phyloP scores from a whole-genome alignment of 2,888 invertebrate genomes.

The Colostygia pectinataria region DNA sequence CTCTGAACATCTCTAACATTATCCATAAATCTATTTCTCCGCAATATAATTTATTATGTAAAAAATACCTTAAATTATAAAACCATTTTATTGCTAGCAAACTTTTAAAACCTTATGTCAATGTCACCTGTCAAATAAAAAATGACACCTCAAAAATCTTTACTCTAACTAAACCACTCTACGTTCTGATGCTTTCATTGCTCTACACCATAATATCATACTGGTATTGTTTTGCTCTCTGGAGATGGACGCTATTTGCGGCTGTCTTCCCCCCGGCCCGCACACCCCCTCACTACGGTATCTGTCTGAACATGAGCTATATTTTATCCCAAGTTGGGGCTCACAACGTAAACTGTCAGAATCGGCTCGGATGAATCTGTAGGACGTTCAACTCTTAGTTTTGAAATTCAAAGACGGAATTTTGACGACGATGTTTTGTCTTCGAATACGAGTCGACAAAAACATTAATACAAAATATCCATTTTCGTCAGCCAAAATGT shows the following conservation, averaged over 20 bases:
- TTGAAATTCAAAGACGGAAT: constrained; percentile 48
- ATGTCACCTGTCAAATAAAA: constrained; percentile 9
- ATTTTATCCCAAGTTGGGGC: constrained; percentile 78
- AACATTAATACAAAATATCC: constrained; percentile 13
- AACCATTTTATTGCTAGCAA: too few species aligned
- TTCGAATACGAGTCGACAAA: constrained; percentile 14
- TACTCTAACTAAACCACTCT: constrained; percentile 20
- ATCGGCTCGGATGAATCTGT: constrained; percentile 65
- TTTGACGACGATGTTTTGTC: constrained; percentile 34
- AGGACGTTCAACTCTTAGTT: constrained; percentile 77
- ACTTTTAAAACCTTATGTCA: neutral
- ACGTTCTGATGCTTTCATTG: constrained; percentile 41
- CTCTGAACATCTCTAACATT: too few species aligned
- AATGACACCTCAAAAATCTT: constrained; percentile 21
- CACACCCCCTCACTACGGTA: constrained; percentile 59
- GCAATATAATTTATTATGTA: too few species aligned
- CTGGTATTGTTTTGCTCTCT: constrained; percentile 78
- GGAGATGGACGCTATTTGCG: constrained; percentile 79
- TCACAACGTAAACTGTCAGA: constrained; percentile 79
- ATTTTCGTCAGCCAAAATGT: constrained; percentile 6
- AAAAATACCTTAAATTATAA: too few species aligned
- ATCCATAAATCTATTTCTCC: too few species aligned
- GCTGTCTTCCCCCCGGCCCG: constrained; percentile 56
- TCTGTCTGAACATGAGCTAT: constrained; percentile 78
- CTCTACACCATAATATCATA: constrained; percentile 74